Base-by-base conservation (phyloP, 2,797 vertebrate genomes). In the Anguilla obscura region DNA sequence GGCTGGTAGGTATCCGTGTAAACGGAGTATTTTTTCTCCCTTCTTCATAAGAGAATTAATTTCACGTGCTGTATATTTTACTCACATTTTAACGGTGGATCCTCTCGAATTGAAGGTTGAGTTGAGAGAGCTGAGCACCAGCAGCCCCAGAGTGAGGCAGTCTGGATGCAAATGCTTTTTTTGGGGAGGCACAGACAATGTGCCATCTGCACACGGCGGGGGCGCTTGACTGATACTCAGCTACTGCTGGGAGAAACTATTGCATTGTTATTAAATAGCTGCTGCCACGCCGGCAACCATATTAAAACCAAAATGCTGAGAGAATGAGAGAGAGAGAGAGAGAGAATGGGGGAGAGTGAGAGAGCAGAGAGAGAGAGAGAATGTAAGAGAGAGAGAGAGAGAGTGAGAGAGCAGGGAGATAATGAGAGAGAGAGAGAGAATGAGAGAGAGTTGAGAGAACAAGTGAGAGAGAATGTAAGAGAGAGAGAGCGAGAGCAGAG, bases 191-290 rank as follows among this genome's bases (percentile, higher is more conserved):
- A 91, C 92, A 95, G 94, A 96, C 94, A 95, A 93, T 93, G 94
- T 94, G 93, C 95, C 95, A 96, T 96, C 95, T 96, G 96, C 94
- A 95, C 94, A 71, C 94, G 85, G 92, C 91, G 71, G 95, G 95
- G 95, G n/a, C 90, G 94, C 92, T 89, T 88, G 93, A 91, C 92
- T 93, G 92, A 95, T 94, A 95, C 94, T 79, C 92, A 93, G 91
- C 92, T 40, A 92, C 95, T 91, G 95, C 96, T 96, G 95, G 92
- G 96, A 95, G 93, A 91, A 93, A 94, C 94, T 95, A 94, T 95
- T 93, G 93, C 95, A 94, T 95, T 96, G 95, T 96, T 95, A 95
- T 95, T 95, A 95, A 95, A 94, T 94, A 94, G 94, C 93, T 93
- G 91, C 94, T 93, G 93, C 92, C 92, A 94, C 94, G 92, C 93